Conservation (phyloP, 2,113 vertebrate species). For the Jacana jacana region DNA sequence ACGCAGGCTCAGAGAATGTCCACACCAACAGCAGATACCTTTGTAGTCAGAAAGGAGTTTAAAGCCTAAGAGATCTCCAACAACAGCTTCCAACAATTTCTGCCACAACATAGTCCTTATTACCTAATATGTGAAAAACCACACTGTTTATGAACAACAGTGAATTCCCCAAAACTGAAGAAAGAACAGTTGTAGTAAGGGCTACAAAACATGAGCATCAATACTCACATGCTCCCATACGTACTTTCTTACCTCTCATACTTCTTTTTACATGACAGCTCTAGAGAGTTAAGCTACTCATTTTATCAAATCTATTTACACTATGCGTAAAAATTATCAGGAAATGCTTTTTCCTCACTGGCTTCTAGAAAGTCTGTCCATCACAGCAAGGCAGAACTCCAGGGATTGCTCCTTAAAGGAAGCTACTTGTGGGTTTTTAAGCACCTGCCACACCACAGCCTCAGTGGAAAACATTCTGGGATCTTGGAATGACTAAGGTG, state of each 20-base stretch:
- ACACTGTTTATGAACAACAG: background rate
- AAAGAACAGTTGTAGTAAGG: background rate
- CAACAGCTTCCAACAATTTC: background rate
- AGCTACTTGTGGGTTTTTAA: background rate
- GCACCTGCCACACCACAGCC: background rate
- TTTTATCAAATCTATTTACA: background rate
- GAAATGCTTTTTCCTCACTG: background rate
- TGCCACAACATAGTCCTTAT: background rate
- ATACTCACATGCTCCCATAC: background rate
- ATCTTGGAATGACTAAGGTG: background rate
- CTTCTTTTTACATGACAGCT: background rate
- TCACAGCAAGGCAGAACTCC: background rate
- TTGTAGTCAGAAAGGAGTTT: background rate
- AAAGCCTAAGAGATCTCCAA: background rate
- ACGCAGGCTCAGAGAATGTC: background rate
- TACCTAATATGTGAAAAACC: accelerated
- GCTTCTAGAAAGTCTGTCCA: background rate
- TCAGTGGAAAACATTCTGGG: background rate
- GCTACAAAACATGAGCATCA: background rate
- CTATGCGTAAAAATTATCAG: background rate
- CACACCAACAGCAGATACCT: background rate
- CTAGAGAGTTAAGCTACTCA: accelerated
- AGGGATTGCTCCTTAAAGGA: background rate
- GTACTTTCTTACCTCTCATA: background rate
- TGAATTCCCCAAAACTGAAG: background rate